A percentile compares a stretch with the other conserved stretches of the same genome.
Evolutionary conservation across 2,888 invertebrate genomes (phyloP).

Genomic region (Brenthis hecate): DNA sequence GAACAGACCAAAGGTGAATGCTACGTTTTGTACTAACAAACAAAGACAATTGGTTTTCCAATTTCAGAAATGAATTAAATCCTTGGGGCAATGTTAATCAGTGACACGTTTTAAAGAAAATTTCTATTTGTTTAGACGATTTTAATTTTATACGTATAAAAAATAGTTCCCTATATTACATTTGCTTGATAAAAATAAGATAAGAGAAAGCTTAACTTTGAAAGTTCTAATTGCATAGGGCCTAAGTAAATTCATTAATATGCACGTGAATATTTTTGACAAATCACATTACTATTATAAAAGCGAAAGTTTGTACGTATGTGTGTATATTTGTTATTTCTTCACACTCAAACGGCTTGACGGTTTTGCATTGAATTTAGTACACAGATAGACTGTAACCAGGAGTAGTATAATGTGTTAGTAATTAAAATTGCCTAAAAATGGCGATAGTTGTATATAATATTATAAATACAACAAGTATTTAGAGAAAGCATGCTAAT

Average conservation of each 20-base stretch:
- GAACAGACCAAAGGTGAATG: conserved; percentile 73
- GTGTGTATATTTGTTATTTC: too few species aligned
- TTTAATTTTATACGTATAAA: neutral
- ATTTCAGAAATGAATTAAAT: conserved; percentile 13
- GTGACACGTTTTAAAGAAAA: neutral
- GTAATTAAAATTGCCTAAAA: too few species aligned
- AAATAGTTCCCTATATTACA: neutral
- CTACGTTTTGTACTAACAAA: conserved; percentile 10
- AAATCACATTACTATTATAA: conserved; percentile 15
- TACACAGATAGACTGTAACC: too few species aligned
- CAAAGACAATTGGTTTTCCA: conserved; percentile 3
- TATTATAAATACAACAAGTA: too few species aligned
- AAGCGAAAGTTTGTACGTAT: too few species aligned
- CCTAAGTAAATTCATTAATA: conserved; percentile 29
- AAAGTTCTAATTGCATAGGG: conserved; percentile 19
- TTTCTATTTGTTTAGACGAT: neutral
- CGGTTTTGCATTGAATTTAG: too few species aligned
- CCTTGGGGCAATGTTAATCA: neutral
- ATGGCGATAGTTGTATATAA: too few species aligned
- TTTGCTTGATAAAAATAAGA: neutral
- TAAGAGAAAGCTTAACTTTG: conserved; percentile 24
- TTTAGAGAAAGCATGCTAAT: too few species aligned
- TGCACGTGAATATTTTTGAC: conserved; percentile 25
- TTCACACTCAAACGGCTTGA: too few species aligned
- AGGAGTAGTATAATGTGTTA: too few species aligned